Evolutionary conservation across 2,113 vertebrate genomes (phyloP).

Genomic region (Carettochelys insculpta): DNA sequence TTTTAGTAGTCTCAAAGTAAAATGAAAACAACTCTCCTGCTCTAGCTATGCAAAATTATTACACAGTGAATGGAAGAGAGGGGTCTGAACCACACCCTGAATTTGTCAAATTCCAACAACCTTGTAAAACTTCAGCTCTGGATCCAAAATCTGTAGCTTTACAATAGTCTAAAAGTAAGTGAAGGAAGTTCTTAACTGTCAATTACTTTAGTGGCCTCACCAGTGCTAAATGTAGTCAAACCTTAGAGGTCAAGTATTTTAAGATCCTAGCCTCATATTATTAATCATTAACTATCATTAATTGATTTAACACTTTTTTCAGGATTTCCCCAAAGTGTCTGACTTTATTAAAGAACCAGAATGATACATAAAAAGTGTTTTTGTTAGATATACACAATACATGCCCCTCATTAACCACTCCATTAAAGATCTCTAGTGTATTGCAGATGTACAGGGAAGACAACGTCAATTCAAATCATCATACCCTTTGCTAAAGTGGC

Average conservation of each 20-base stretch:
- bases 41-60: neutral
- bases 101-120: neutral
- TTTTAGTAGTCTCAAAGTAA: neutral
- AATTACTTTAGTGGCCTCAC: neutral
- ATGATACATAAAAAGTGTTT: neutral
- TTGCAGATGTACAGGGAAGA: neutral
- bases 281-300: neutral
- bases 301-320: conserved; percentile 14
- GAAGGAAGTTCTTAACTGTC: neutral
- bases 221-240: neutral
- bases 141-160: neutral
- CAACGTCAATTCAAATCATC: neutral
- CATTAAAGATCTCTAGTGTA: neutral
- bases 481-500: neutral
- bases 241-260: neutral
- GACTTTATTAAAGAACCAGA: neutral
- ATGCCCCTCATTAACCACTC: neutral
- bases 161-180: neutral
- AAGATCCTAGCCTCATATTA: neutral
- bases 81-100: neutral
- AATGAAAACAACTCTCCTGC: neutral
- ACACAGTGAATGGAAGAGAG: neutral
- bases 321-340: neutral
- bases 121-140: neutral
- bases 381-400: neutral